Conservation (phyloP, 2,888 invertebrate genomes). For the Erynnis tages region DNA sequence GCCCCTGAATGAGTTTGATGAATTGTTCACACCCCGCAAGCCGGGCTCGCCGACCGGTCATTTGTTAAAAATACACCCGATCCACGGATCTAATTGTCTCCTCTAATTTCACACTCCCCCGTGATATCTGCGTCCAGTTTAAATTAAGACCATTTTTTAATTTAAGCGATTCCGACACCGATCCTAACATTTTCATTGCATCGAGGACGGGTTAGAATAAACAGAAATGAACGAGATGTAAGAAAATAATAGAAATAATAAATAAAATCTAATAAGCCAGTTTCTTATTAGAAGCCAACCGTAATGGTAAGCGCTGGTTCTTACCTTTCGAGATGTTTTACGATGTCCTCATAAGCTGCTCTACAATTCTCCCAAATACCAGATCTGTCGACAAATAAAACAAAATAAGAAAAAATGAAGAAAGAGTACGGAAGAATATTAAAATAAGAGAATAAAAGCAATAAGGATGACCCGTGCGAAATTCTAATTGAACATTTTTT, state of each 20-base stretch:
- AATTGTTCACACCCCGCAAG: slow-evolving; percentile 69
- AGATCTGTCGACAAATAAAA: slow-evolving; percentile 84
- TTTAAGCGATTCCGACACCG: slow-evolving; percentile 22
- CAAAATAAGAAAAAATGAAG: slow-evolving; percentile 65
- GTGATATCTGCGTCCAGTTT: slow-evolving; percentile 67
- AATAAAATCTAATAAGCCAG: background rate
- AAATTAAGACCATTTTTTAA: slow-evolving; percentile 49
- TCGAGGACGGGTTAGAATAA: background rate
- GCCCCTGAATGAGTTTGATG: slow-evolving; percentile 81
- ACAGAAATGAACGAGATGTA: slow-evolving; percentile 8
- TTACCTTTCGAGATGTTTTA: slow-evolving; percentile 97
- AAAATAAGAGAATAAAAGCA: slow-evolving; percentile 42
- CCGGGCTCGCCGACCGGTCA: slow-evolving; percentile 63
- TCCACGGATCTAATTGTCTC: slow-evolving; percentile 80
- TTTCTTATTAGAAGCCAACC: slow-evolving; percentile 4
- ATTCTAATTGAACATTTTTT: slow-evolving; percentile 41
- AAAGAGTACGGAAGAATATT: slow-evolving; percentile 47
- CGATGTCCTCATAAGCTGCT: slow-evolving; percentile 96
- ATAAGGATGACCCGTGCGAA: slow-evolving; percentile 39
- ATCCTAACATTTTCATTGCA: slow-evolving; percentile 1
- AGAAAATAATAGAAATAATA: background rate
- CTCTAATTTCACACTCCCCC: slow-evolving; percentile 79
- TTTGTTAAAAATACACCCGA: slow-evolving; percentile 82
- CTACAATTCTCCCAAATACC: slow-evolving; percentile 97
- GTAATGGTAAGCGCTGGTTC: slow-evolving; percentile 48